Percentiles rank a stretch among this genome's conserved stretches.
Evolutionary conservation across 2,113 vertebrate species (phyloP).

Genomic region (Climacteris rufus): DNA sequence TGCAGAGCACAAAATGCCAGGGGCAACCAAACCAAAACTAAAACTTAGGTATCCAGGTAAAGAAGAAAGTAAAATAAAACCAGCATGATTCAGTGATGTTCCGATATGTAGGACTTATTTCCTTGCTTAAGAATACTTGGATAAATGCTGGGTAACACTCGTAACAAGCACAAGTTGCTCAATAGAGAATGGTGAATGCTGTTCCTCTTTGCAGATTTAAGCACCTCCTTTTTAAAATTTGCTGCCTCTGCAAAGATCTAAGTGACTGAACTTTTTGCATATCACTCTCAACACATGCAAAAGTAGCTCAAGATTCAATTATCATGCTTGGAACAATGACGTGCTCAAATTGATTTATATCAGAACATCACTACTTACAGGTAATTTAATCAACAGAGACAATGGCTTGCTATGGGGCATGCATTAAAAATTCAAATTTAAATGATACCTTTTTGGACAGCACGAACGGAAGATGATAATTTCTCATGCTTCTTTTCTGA

Average conservation of each 20-base stretch:
- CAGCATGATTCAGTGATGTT: slow-evolving; percentile 72
- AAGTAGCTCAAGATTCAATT: not conserved
- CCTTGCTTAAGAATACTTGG: not conserved
- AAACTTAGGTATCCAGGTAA: slow-evolving; percentile 13
- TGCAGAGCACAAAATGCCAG: slow-evolving; percentile 43
- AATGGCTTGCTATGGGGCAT: slow-evolving; percentile 72
- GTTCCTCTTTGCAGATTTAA: not conserved
- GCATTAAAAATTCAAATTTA: slow-evolving; percentile 84
- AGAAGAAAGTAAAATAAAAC: slow-evolving; percentile 12
- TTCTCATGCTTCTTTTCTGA: slow-evolving; percentile 98
- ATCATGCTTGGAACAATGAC: not conserved
- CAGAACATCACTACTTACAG: slow-evolving; percentile 74
- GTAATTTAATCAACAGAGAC: slow-evolving; percentile 55
- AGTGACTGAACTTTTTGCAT: not conserved
- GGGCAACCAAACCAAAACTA: slow-evolving; percentile 46
- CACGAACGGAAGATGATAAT: slow-evolving; percentile 96
- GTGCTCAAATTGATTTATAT: slow-evolving; percentile 33
- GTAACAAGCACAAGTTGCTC: not conserved
- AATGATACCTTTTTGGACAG: slow-evolving; percentile 95
- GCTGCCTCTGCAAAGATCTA: not conserved
- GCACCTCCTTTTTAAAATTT: not conserved
- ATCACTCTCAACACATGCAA: not conserved
- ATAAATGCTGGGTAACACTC: not conserved
- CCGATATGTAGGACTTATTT: slow-evolving; percentile 44
- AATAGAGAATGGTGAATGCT: not conserved